Evolutionary conservation across 2,888 invertebrate species (phyloP).

Genomic region (Lycia hirtaria): DNA sequence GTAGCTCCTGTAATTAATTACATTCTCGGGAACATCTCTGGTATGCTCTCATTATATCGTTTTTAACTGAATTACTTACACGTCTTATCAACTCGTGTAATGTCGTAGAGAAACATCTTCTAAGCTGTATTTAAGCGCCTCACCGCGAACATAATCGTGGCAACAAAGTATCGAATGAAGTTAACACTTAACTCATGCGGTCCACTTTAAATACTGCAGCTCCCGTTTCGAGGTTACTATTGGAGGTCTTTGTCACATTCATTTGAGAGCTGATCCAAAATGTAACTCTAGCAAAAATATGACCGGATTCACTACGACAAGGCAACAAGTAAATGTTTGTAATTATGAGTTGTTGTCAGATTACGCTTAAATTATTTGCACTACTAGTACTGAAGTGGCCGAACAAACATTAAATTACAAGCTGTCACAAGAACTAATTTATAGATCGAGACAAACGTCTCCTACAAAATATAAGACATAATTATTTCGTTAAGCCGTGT

Average conservation of each 20-base stretch:
- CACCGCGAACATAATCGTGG: slow-evolving; percentile 4
- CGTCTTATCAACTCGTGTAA: neutral
- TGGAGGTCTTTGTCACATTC: slow-evolving; percentile 7
- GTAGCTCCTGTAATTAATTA: neutral
- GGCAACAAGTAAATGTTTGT: neutral
- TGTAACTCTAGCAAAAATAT: neutral
- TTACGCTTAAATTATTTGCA: slow-evolving; percentile 3
- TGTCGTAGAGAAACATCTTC: slow-evolving; percentile 6
- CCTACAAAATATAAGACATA: neutral
- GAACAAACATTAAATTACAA: slow-evolving; percentile 5
- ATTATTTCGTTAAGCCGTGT: neutral
- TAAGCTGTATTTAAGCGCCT: slow-evolving; percentile 12
- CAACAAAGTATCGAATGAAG: slow-evolving; percentile 16
- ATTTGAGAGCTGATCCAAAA: neutral
- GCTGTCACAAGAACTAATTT: neutral
- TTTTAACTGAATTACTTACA: slow-evolving; percentile 5
- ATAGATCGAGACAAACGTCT: neutral
- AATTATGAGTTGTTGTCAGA: neutral
- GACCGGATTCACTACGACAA: neutral
- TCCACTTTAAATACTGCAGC: slow-evolving; percentile 17
- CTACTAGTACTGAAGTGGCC: neutral
- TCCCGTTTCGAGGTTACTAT: neutral
- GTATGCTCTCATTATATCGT: neutral
- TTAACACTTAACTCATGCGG: slow-evolving; percentile 13
- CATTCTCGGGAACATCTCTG: slow-evolving; percentile 4